Conservation (phyloP, 2,888 invertebrate genomes). For the Perdita meconis region DNA sequence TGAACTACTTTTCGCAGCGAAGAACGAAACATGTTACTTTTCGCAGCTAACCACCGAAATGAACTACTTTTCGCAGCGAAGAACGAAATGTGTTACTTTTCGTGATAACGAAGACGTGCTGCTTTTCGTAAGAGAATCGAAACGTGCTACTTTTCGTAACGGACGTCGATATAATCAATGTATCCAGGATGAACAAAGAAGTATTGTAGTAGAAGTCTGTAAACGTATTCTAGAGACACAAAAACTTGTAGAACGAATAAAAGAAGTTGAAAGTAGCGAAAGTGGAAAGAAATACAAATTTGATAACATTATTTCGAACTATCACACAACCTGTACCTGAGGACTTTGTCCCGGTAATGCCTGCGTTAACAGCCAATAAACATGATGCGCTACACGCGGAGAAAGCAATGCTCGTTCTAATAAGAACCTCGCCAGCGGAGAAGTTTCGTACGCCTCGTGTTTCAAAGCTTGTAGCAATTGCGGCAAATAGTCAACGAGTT, state of each 20-base stretch:
- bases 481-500: slow-evolving; percentile 95
- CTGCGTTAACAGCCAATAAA: slow-evolving; percentile 97
- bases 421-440: slow-evolving; percentile 92
- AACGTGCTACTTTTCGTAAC: too few relatives aligned
- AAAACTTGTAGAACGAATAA: background rate
- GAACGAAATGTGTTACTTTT: too few relatives aligned
- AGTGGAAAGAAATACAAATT: slow-evolving; percentile 5
- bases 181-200: too few relatives aligned
- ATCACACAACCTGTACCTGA: slow-evolving; percentile 86
- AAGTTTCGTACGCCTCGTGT: slow-evolving; percentile 96
- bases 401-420: slow-evolving; percentile 93
- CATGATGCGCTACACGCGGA: slow-evolving; percentile 95
- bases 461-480: slow-evolving; percentile 96
- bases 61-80: too few relatives aligned
- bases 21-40: too few relatives aligned
- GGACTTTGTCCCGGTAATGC: slow-evolving; percentile 92
- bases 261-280: background rate
- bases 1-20: too few relatives aligned
- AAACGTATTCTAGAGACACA: background rate
- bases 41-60: too few relatives aligned
- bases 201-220: too few relatives aligned
- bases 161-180: too few relatives aligned
- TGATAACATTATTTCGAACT: slow-evolving; percentile 27
- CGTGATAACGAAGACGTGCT: too few relatives aligned
- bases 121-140: too few relatives aligned